A percentile compares a stretch with the other conserved stretches of the same genome.
Conservation (phyloP, 2,797 vertebrate genomes). For the Fringilla coelebs region DNA sequence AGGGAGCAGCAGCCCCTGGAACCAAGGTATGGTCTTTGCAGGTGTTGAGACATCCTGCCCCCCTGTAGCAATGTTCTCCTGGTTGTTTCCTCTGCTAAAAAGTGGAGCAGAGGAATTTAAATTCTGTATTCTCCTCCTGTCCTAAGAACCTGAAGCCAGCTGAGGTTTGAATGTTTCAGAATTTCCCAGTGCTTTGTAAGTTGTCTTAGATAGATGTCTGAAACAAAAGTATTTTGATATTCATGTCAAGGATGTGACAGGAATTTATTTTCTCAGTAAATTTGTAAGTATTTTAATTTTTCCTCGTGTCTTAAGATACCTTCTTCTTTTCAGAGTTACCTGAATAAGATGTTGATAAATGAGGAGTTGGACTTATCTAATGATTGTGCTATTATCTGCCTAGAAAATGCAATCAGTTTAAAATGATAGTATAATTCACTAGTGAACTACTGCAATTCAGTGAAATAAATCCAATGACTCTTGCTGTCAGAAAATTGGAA, state of each 20-base stretch:
- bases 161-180: not conserved
- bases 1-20: not conserved
- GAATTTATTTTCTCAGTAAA: not conserved
- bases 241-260: not conserved
- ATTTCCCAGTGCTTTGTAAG: not conserved
- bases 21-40: fast-evolving
- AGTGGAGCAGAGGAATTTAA: not conserved
- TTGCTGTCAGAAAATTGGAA: conserved; percentile 26
- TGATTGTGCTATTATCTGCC: not conserved
- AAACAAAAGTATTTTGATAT: not conserved
- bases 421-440: conserved; percentile 2
- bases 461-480: conserved; percentile 45
- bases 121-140: not conserved
- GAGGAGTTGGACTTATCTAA: not conserved
- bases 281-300: not conserved
- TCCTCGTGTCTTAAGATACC: not conserved
- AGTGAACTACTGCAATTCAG: conserved; percentile 23
- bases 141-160: not conserved
- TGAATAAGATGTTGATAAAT: conserved; percentile 28
- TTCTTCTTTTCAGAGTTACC: not conserved
- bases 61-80: fast-evolving
- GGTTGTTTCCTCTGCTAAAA: not conserved
- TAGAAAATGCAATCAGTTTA: conserved; percentile 35
- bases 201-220: not conserved
- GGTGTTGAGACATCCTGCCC: not conserved